Evolutionary conservation across 2,797 vertebrate species (phyloP).

Genomic region (Diplodus puntazzo): DNA sequence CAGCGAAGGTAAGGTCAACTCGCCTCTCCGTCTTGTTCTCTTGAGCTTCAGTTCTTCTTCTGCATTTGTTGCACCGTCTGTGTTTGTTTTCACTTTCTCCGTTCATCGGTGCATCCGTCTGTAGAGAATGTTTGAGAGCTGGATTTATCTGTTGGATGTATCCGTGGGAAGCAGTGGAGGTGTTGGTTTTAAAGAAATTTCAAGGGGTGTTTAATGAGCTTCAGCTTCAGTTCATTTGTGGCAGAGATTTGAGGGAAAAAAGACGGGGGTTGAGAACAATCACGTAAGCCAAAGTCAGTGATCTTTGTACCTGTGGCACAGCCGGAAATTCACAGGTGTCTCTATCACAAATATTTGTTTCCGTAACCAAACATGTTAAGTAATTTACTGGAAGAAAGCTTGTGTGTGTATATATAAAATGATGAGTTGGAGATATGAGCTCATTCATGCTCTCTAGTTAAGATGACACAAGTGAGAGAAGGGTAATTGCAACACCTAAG

Average conservation of each 20-base stretch:
- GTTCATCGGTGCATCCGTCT: not conserved
- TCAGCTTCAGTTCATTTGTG: not conserved
- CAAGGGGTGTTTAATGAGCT: too few species aligned
- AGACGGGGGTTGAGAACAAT: not conserved
- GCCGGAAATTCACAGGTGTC: constrained; percentile 42
- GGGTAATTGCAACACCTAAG: not conserved
- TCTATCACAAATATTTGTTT: constrained; percentile 64
- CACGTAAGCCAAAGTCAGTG: constrained; percentile 6
- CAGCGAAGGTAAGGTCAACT: constrained; percentile 82
- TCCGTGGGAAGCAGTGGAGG: too few species aligned
- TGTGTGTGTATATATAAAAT: constrained; percentile 10
- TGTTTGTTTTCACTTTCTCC: not conserved
- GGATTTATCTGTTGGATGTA: not conserved
- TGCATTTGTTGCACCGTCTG: not conserved
- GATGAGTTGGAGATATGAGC: constrained; percentile 20
- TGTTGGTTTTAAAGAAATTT: not conserved
- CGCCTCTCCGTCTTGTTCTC: constrained; percentile 35
- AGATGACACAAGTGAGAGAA: not conserved
- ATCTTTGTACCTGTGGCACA: constrained; percentile 65
- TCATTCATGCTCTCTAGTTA: not conserved
- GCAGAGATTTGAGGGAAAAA: not conserved
- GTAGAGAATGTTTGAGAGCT: not conserved
- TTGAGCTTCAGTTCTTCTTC: not conserved
- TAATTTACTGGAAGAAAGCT: constrained; percentile 34
- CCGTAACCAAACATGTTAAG: constrained; percentile 44